Evolutionary conservation across 2,888 invertebrate species (phyloP).

Genomic region (Oasisia sp.): DNA sequence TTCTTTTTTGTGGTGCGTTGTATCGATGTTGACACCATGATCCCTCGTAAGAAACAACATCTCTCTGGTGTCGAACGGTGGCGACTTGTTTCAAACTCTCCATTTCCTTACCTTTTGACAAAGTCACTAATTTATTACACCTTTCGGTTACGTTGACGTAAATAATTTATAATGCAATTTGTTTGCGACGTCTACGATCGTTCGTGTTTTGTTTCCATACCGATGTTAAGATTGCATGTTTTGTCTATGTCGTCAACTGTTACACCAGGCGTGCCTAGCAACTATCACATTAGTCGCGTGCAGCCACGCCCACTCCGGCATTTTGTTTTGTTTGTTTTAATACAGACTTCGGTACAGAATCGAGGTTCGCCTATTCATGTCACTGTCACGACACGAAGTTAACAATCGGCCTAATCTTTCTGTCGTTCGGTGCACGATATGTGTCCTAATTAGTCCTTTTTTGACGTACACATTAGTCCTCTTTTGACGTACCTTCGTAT

Average conservation of each 20-base stretch:
- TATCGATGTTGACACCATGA: no score
- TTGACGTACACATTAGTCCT: background rate
- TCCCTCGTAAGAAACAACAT: no score
- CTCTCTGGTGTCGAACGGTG: no score
- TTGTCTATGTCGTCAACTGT: background rate
- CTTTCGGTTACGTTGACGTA: background rate
- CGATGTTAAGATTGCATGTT: background rate
- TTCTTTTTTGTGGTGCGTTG: no score
- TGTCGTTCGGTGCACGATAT: conserved; percentile 17
- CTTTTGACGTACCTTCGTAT: background rate
- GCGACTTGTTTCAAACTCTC: background rate
- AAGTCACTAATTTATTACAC: background rate
- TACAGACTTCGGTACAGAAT: background rate
- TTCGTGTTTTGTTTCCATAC: background rate
- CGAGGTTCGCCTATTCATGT: no score
- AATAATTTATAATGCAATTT: no score
- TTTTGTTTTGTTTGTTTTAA: conserved; percentile 6
- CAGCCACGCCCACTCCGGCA: background rate
- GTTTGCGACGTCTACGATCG: background rate
- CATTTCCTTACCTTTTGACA: background rate
- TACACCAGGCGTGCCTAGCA: background rate
- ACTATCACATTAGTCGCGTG: background rate
- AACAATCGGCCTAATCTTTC: background rate
- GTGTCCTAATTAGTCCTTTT: background rate
- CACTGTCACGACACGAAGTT: background rate